These are phyloP conservation scores for Glaucopsyche alexis DNA, from an alignment of 2,888 invertebrate species.

Conservation along the genomic window DNA sequence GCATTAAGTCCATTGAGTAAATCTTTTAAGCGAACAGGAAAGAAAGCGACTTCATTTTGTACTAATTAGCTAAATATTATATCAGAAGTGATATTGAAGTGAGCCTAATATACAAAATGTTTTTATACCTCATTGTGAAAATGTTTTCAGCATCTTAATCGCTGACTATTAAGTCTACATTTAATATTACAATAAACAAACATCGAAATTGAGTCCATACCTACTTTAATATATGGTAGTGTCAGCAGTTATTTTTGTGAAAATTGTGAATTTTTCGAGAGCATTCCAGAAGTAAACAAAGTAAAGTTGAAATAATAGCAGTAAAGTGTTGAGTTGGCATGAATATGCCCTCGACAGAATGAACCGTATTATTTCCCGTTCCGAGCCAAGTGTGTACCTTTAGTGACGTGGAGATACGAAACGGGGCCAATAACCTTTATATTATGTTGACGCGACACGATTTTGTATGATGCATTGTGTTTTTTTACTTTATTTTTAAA, in stretches of 20 bases:
- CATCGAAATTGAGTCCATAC: neutral
- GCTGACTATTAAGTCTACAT: neutral
- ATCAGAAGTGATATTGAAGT: too few species aligned
- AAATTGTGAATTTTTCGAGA: neutral
- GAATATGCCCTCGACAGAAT: conserved; percentile 59
- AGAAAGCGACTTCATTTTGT: too few species aligned
- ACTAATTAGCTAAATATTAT: too few species aligned
- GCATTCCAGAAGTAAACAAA: conserved; percentile 11
- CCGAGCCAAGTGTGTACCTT: conserved; percentile 62
- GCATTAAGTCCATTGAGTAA: too few species aligned
- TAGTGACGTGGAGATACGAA: conserved; percentile 62
- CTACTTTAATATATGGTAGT: neutral
- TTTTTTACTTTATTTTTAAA: conserved; percentile 12
- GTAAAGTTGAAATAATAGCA: conserved; percentile 16
- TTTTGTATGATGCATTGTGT: conserved; percentile 42
- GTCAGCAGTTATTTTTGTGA: neutral
- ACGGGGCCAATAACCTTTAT: conserved; percentile 65
- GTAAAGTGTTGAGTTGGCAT: conserved; percentile 44
- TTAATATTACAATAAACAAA: neutral
- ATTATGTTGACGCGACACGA: conserved; percentile 57
- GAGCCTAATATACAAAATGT: neutral
- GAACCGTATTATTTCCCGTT: conserved; percentile 77
- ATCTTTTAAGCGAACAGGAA: too few species aligned
- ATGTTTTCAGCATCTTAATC: neutral
- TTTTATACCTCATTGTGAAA: neutral